These are phyloP conservation scores for Scomber japonicus DNA, from an alignment of 2,113 vertebrate species.

Conservation along the genomic window DNA sequence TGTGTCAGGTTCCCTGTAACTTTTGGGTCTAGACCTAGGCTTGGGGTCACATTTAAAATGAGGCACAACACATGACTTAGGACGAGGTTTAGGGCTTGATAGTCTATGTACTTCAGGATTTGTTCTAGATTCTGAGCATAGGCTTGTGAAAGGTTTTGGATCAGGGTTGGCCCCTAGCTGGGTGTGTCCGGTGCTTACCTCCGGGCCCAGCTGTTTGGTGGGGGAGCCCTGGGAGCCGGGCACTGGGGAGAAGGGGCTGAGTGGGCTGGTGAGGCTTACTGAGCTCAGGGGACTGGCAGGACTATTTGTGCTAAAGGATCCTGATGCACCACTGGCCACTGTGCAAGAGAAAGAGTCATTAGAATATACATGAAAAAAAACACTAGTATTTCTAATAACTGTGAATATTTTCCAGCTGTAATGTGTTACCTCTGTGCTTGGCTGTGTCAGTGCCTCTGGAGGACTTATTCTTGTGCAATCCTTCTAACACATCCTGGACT, in stretches of 20 bases:
- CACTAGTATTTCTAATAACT: background rate
- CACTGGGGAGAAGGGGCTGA: constrained; percentile 95
- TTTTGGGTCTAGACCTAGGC: constrained; percentile 42
- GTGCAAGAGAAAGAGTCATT: constrained; percentile 37
- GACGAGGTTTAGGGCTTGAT: constrained; percentile 38
- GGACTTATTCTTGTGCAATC: constrained; percentile 93
- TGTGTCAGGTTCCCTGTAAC: constrained; percentile 40
- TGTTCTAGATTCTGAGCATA: constrained; percentile 9
- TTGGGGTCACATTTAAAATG: constrained; percentile 36
- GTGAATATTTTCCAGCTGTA: background rate
- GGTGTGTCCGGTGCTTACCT: constrained; percentile 90
- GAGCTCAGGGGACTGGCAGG: constrained; percentile 97
- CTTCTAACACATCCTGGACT: constrained; percentile 96
- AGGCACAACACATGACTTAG: constrained; percentile 45
- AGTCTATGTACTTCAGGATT: constrained; percentile 41
- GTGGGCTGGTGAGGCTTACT: constrained; percentile 94
- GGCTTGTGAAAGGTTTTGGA: constrained; percentile 14
- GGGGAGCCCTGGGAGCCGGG: constrained; percentile 93
- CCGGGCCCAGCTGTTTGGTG: constrained; percentile 88
- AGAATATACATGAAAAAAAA: background rate
- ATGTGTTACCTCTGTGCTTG: constrained; percentile 90
- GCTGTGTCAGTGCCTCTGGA: constrained; percentile 94
- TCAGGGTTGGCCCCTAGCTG: constrained; percentile 33
- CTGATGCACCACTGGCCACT: constrained; percentile 87
- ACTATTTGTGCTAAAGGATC: constrained; percentile 96